A percentile compares a stretch with the other conserved stretches of the same genome.
phyloP scores from a whole-genome alignment of 2,888 invertebrate genomes.

The Zygothrica quintamaculata region DNA sequence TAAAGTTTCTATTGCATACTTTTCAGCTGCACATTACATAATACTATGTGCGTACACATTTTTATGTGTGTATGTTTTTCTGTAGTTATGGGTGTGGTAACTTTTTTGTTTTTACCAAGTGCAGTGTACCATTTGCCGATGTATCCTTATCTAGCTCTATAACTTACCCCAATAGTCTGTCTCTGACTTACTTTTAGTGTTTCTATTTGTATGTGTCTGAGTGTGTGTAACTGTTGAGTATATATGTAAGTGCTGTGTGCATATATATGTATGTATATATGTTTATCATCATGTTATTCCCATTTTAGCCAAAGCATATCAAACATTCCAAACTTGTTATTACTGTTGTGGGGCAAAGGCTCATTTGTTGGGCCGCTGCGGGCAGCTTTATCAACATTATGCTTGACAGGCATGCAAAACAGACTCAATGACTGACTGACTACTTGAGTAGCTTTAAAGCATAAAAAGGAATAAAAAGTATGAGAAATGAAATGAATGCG shows the following conservation, averaged over 20 bases:
- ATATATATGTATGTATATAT: constrained; percentile 26
- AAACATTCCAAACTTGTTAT: constrained; percentile 34
- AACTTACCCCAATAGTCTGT: constrained; percentile 4
- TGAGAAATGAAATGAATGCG: too few species aligned
- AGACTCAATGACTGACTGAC: constrained; percentile 24
- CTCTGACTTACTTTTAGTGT: constrained; percentile 10
- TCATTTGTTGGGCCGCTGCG: constrained; percentile 23
- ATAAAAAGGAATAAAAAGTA: background rate
- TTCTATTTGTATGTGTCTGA: constrained; percentile 16
- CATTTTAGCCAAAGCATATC: constrained; percentile 31
- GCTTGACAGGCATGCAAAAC: constrained; percentile 15
- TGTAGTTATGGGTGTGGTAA: background rate
- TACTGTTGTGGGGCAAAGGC: constrained; percentile 18
- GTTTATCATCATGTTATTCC: constrained; percentile 3
- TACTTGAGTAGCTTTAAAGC: constrained; percentile 1
- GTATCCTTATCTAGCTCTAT: constrained; percentile 25
- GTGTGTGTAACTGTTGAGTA: too few species aligned
- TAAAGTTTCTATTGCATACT: constrained; percentile 39
- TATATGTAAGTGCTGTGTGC: too few species aligned
- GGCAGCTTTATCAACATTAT: constrained; percentile 54
- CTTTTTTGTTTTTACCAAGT: constrained; percentile 29
- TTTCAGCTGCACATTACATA: constrained; percentile 39
- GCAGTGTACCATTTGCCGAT: constrained; percentile 13
- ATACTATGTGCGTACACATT: constrained; percentile 1
- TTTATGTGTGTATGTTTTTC: constrained; percentile 10